Conservation (phyloP, 1,140 invertebrate genomes). For the Brachionus rubens region DNA sequence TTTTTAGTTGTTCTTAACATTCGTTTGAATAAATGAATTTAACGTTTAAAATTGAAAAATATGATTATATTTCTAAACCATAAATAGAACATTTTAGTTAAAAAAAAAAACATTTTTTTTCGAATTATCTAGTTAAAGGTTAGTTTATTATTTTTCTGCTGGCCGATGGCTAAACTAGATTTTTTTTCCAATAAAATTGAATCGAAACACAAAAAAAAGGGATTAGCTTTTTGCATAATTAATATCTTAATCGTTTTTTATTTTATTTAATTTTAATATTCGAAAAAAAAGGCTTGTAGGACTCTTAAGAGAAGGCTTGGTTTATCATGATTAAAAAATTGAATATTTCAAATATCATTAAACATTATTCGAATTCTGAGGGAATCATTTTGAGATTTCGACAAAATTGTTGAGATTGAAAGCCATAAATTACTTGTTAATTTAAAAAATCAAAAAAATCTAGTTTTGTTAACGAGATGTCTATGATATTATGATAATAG, state of each 20-base stretch:
- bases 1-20: no score
- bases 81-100: neutral
- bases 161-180: neutral
- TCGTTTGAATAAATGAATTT: no score
- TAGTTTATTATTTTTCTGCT: neutral
- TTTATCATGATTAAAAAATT: neutral
- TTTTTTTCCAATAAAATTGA: neutral
- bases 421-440: no score
- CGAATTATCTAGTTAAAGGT: slow-evolving; percentile 12
- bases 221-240: no score
- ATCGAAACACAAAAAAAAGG: no score
- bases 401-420: no score
- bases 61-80: no score
- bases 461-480: neutral
- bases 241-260: slow-evolving; percentile 12
- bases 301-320: neutral
- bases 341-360: neutral
- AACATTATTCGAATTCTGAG: no score
- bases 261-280: neutral
- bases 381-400: no score
- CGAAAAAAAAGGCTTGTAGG: neutral
- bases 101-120: neutral
- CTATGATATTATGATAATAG: neutral
- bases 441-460: no score
- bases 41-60: no score